Evolutionary conservation across 2,797 vertebrate species (phyloP).

Genomic region (Silurus lanzhouensis): DNA sequence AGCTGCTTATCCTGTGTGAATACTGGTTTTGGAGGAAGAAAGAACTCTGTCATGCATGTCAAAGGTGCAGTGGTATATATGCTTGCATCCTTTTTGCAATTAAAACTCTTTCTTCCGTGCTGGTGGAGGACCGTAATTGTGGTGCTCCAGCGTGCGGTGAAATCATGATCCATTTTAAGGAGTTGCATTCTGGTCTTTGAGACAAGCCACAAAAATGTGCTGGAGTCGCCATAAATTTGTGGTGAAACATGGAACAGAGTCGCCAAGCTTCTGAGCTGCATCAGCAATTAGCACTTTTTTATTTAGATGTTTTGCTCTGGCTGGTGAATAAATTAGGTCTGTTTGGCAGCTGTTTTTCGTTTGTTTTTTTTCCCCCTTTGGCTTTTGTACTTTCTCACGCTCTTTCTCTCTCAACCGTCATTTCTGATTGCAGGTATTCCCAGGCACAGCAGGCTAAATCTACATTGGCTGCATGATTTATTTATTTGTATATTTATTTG

Average conservation of each 20-base stretch:
- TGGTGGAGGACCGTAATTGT: not conserved
- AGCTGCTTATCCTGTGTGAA: not conserved
- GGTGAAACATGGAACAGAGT: slow-evolving; percentile 27
- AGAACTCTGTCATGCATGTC: not conserved
- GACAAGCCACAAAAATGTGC: slow-evolving; percentile 30
- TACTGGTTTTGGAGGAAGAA: not conserved
- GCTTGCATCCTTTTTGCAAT: not conserved
- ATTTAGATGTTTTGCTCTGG: slow-evolving; percentile 40
- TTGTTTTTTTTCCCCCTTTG: not conserved
- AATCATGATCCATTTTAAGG: slow-evolving; percentile 21
- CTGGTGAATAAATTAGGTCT: slow-evolving; percentile 34
- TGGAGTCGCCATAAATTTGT: slow-evolving; percentile 14
- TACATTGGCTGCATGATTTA: not conserved
- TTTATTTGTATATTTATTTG: not conserved
- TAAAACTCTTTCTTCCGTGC: not conserved
- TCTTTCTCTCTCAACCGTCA: slow-evolving; percentile 2
- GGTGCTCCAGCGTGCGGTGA: not conserved
- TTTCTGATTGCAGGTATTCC: slow-evolving; percentile 6
- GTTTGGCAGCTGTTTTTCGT: not conserved
- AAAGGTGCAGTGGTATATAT: not conserved
- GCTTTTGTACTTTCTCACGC: not conserved
- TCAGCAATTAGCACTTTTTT: slow-evolving; percentile 45
- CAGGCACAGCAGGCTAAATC: not conserved
- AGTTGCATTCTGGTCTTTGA: slow-evolving; percentile 38
- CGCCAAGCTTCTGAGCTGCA: slow-evolving; percentile 9